Conservation (phyloP, 2,113 vertebrate genomes). For the Corydoras maculifer region DNA sequence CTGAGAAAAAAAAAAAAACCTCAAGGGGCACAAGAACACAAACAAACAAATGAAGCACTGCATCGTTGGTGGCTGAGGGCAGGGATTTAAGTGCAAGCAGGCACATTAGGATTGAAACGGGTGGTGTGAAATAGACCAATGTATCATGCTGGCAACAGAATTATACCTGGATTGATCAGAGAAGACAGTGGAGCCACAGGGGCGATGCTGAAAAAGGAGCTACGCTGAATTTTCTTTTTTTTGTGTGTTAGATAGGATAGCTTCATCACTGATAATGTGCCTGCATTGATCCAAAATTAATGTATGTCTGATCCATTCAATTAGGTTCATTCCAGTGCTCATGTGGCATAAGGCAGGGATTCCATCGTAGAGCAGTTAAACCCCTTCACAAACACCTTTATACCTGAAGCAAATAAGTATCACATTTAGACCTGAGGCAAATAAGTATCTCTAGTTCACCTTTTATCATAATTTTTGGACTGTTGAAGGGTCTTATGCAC, state of each 20-base stretch:
- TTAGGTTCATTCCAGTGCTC: no score
- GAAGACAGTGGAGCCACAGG: conserved; percentile 38
- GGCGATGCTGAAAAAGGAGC: conserved; percentile 34
- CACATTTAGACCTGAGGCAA: no score
- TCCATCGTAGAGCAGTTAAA: no score
- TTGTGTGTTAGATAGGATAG: conserved; percentile 7
- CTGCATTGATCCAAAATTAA: neutral
- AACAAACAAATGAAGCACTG: conserved; percentile 41
- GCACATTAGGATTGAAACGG: conserved; percentile 33
- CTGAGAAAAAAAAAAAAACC: neutral
- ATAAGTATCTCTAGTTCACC: no score
- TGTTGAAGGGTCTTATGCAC: no score
- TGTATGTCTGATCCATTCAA: no score
- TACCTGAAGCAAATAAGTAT: no score
- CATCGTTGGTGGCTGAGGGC: conserved; percentile 24
- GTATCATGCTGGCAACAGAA: conserved; percentile 47
- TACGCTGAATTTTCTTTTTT: conserved; percentile 14
- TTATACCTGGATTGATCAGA: conserved; percentile 44
- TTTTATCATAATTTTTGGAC: no score
- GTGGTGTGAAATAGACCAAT: conserved; percentile 40
- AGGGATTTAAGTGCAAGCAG: conserved; percentile 27
- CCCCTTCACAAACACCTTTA: no score
- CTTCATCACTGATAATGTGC: conserved; percentile 3
- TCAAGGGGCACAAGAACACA: conserved; percentile 18
- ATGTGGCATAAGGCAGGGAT: no score